phyloP scores from a whole-genome alignment of 2,888 invertebrate species.

The Apamea sordens region DNA sequence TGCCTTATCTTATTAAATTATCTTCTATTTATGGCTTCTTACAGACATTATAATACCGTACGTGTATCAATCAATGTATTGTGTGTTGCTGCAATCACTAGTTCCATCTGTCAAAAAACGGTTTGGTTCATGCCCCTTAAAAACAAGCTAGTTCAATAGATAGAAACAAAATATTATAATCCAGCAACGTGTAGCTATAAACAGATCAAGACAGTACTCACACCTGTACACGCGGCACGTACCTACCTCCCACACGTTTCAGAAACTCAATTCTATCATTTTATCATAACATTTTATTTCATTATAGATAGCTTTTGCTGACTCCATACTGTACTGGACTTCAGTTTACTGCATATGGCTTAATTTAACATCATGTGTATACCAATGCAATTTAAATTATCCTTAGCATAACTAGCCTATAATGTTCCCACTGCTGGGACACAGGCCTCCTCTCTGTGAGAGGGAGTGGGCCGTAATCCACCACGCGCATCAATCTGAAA shows the following conservation, averaged over 20 bases:
- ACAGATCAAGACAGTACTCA: not conserved
- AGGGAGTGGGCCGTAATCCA: too few relatives aligned
- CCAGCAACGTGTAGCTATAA: not conserved
- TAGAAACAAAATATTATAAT: conserved; percentile 32
- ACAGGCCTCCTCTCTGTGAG: too few relatives aligned
- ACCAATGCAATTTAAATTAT: not conserved
- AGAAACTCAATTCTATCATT: conserved; percentile 54
- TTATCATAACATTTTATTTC: conserved; percentile 38
- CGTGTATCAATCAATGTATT: too few relatives aligned
- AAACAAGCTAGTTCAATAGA: not conserved
- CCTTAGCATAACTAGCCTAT: too few relatives aligned
- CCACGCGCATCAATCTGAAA: too few relatives aligned
- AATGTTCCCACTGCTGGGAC: too few relatives aligned
- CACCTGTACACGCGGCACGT: conserved; percentile 26
- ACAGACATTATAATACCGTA: too few relatives aligned
- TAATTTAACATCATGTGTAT: not conserved
- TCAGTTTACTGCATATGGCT: not conserved
- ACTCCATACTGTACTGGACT: not conserved
- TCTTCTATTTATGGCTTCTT: too few relatives aligned
- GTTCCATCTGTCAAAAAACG: too few relatives aligned
- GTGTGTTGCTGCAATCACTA: too few relatives aligned
- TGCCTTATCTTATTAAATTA: too few relatives aligned
- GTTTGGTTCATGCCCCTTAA: not conserved
- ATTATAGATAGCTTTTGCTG: not conserved
- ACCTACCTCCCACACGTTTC: conserved; percentile 27